Conservation (phyloP, 1,140 invertebrate species). For the Streblospio benedicti region DNA sequence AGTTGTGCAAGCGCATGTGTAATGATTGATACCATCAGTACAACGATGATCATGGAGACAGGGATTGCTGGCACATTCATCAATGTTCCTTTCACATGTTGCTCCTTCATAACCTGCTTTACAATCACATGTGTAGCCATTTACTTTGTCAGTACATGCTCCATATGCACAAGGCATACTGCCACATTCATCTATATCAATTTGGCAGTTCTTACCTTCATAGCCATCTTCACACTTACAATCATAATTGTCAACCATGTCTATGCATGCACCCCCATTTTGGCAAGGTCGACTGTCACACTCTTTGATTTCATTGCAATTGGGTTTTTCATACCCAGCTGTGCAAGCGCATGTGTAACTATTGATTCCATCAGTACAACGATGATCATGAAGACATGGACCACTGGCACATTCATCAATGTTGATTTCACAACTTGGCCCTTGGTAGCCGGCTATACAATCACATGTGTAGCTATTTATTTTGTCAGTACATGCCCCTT, state of each 20-base stretch:
- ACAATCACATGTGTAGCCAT: slow-evolving; percentile 57
- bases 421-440: no score
- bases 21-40: no score
- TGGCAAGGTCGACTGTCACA: neutral
- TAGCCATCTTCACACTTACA: neutral
- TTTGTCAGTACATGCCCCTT: neutral
- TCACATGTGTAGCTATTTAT: neutral
- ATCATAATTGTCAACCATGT: neutral
- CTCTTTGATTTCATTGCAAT: neutral
- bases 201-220: neutral
- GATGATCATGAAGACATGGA: no score
- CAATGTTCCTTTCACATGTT: slow-evolving; percentile 66
- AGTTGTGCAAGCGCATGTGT: no score
- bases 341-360: no score
- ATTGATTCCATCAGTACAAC: no score
- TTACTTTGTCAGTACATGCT: slow-evolving; percentile 81
- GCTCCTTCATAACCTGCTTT: slow-evolving; percentile 65
- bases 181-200: slow-evolving; percentile 71
- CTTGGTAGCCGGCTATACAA: no score
- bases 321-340: neutral
- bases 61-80: slow-evolving; percentile 40
- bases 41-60: no score
- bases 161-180: slow-evolving; percentile 77
- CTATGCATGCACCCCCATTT: neutral
- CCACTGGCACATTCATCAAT: no score